Percentiles rank a stretch among this genome's conserved stretches.
Conservation (phyloP, 2,797 vertebrate species). For the Natrix natrix region DNA sequence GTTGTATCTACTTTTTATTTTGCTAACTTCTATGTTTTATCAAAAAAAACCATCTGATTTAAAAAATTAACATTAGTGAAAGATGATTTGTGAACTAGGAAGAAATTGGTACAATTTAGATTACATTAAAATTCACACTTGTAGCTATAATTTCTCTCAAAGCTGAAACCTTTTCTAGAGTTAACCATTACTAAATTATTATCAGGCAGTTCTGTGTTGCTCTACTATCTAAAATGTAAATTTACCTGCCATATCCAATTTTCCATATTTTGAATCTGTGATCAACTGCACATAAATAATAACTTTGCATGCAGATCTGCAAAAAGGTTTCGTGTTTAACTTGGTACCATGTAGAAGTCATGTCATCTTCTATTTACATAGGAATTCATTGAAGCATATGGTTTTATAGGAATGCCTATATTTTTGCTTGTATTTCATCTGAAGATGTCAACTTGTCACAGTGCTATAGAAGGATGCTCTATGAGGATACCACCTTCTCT, state of each 20-base stretch:
- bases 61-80: background rate
- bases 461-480: background rate
- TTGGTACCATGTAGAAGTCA: background rate
- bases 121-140: background rate
- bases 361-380: background rate
- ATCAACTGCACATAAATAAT: background rate
- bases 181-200: background rate
- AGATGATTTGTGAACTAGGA: background rate
- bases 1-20: background rate
- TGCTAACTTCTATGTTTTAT: background rate
- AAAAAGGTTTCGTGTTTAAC: background rate
- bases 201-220: background rate
- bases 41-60: background rate
- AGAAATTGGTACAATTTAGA: background rate
- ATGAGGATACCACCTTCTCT: background rate
- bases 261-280: background rate
- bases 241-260: background rate
- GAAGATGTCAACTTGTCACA: background rate
- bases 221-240: background rate
- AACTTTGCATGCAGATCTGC: background rate
- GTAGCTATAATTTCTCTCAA: background rate
- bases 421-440: background rate
- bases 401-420: background rate
- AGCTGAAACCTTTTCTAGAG: background rate
- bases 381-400: background rate